phyloP scores from a whole-genome alignment of 92 coral and sea anemone species.

The Palythoa grandis region DNA sequence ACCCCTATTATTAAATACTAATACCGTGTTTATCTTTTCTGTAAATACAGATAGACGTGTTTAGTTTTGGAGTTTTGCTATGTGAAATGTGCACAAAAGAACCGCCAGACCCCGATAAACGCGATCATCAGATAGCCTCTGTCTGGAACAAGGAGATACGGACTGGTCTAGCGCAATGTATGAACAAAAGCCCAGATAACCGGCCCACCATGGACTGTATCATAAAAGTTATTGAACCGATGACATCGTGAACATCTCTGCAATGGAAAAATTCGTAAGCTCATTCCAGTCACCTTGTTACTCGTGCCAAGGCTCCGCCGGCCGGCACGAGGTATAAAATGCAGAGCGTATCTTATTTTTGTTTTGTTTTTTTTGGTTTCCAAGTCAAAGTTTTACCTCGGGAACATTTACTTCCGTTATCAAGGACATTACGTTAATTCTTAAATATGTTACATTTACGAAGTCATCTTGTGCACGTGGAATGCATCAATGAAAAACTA shows the following conservation, averaged over 20 bases:
- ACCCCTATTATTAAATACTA: not conserved
- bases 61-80: constrained; percentile 81
- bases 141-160: constrained; percentile 71
- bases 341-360: too few species aligned
- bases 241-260: constrained; percentile 35
- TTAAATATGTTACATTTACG: too few species aligned
- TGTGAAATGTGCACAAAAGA: constrained; percentile 77
- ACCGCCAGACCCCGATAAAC: constrained; percentile 72
- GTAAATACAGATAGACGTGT: constrained; percentile 73
- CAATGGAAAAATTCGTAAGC: too few species aligned
- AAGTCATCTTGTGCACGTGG: too few species aligned
- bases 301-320: too few species aligned
- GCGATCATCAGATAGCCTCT: constrained; percentile 64
- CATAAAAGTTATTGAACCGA: constrained; percentile 60
- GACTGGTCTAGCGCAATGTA: constrained; percentile 60
- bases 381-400: too few species aligned
- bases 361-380: too few species aligned
- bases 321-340: too few species aligned
- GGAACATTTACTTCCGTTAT: too few species aligned
- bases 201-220: constrained; percentile 67
- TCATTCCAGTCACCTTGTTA: too few species aligned
- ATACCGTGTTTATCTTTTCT: not conserved
- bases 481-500: too few species aligned
- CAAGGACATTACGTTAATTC: too few species aligned
- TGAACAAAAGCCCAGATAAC: constrained; percentile 44